A percentile compares a stretch with the other conserved stretches of the same genome.
Evolutionary conservation across 1,140 invertebrate genomes (phyloP).

Genomic region (Bombyx mandarina): DNA sequence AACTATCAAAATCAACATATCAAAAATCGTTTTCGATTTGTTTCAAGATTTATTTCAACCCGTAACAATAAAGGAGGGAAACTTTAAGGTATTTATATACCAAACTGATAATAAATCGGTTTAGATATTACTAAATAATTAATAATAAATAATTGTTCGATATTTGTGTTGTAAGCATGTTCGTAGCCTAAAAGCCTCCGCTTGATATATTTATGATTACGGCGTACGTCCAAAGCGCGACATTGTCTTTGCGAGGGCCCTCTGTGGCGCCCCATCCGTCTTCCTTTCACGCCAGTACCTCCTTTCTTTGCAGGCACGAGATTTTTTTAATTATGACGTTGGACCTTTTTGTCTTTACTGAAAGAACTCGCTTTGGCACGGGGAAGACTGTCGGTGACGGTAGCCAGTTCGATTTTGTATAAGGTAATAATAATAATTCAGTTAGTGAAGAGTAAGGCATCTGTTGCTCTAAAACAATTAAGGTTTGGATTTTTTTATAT

Average conservation of each 20-base stretch:
- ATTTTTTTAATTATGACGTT: slow-evolving; percentile 71
- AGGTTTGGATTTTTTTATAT: too few relatives aligned
- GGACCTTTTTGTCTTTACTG: slow-evolving; percentile 59
- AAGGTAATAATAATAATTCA: too few relatives aligned
- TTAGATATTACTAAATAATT: background rate
- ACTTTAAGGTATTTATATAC: too few relatives aligned
- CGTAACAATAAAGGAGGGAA: too few relatives aligned
- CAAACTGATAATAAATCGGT: too few relatives aligned
- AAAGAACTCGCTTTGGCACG: slow-evolving; percentile 15
- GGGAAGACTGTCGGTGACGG: slow-evolving; percentile 4
- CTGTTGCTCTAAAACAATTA: too few relatives aligned
- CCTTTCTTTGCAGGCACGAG: slow-evolving; percentile 67
- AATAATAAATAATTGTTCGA: background rate
- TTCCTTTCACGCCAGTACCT: slow-evolving; percentile 65
- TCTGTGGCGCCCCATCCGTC: slow-evolving; percentile 63
- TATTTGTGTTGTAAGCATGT: slow-evolving; percentile 16
- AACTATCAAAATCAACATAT: too few relatives aligned
- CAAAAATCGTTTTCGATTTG: too few relatives aligned
- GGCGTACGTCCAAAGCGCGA: slow-evolving; percentile 49
- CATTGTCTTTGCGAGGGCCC: slow-evolving; percentile 61
- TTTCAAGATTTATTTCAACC: too few relatives aligned
- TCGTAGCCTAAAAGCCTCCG: slow-evolving; percentile 36
- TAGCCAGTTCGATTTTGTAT: slow-evolving; percentile 16
- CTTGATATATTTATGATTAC: slow-evolving; percentile 71
- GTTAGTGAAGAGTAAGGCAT: too few relatives aligned